Evolutionary conservation across 2,797 vertebrate genomes (phyloP), one percentile per base, ranked within the genome.

Genomic region (Crax fasciolata): DNA sequence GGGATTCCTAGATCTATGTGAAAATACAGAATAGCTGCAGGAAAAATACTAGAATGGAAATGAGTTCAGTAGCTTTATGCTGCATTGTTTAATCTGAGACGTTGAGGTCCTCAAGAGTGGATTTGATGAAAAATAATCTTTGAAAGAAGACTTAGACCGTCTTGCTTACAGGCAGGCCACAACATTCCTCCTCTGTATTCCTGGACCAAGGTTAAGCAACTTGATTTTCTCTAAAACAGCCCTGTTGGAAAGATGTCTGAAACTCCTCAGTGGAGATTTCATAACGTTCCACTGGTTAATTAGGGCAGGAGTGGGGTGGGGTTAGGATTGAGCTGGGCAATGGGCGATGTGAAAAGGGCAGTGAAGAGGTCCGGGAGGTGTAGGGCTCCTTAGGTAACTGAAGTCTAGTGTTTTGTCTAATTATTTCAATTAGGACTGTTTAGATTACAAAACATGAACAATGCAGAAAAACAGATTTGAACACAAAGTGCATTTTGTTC

Each of bases 401-500:
- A 61, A 92, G 23, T 48, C 32, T 23, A 25, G 58, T 70, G 41
- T 62, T 94, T 62, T 73, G 57, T 32, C 15, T 25, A 2, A 14
- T 46, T 46, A 43, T 70, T 84, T 79, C 66, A 83, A 43, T 76
- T 84, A 81, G 62, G 52, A 9, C n/a, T 62, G 77, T 73, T 83
- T 82, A 78, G 70, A 84, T 68, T 88, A 46, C 46, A 92, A 3
- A 48, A 24, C 17, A 11, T 15, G 62, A 93, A 82, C n/a, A 91
- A 27, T 35, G 51, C 28, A 83, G 84, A 73, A 65, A 82, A 92
- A 79, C 25, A 44, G 24, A 62, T 96, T 54, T 77, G 73, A 96
- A 20, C 80, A 57, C 39, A 48, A n/a, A 93, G 87, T 68, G 8
- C 61, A 28, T 78, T 65, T 28, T 90, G 27, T 70, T 79, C 78